These are phyloP conservation scores for Pteromalus puparum DNA, from an alignment of 1,140 invertebrate species.

Conservation along the genomic window DNA sequence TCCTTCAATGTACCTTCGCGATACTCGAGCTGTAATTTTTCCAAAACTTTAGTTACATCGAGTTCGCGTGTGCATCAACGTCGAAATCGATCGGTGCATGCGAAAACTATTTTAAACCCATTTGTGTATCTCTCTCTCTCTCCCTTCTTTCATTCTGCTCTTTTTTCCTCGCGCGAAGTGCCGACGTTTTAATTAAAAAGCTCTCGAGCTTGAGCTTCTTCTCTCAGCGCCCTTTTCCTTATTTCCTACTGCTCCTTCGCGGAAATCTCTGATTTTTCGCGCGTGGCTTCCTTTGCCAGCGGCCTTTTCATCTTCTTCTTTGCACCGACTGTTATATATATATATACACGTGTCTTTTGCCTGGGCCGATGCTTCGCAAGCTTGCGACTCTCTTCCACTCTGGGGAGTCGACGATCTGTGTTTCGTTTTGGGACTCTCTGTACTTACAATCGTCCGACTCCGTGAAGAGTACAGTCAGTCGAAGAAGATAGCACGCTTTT, in stretches of 20 bases:
- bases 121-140: constrained; percentile 1
- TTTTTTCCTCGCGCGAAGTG: not conserved
- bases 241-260: not conserved
- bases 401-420: not conserved
- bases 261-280: not conserved
- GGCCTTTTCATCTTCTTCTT: not conserved
- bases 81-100: not conserved
- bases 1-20: no score
- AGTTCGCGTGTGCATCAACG: no score
- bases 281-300: not conserved
- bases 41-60: no score
- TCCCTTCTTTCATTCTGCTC: not conserved
- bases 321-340: not conserved
- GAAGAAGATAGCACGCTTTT: constrained; percentile 15
- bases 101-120: constrained; percentile 2
- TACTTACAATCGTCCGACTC: no score
- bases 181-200: constrained; percentile 17
- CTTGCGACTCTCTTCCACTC: not conserved
- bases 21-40: no score
- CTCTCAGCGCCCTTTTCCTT: not conserved
- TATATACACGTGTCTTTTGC: not conserved
- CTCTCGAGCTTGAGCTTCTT: not conserved
- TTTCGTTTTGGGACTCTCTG: not conserved
- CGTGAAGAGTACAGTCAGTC: no score
- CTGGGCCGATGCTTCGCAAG: not conserved